These are phyloP conservation scores for Syrrhaptes paradoxus DNA, from an alignment of 2,113 vertebrate species.

Conservation along the genomic window DNA sequence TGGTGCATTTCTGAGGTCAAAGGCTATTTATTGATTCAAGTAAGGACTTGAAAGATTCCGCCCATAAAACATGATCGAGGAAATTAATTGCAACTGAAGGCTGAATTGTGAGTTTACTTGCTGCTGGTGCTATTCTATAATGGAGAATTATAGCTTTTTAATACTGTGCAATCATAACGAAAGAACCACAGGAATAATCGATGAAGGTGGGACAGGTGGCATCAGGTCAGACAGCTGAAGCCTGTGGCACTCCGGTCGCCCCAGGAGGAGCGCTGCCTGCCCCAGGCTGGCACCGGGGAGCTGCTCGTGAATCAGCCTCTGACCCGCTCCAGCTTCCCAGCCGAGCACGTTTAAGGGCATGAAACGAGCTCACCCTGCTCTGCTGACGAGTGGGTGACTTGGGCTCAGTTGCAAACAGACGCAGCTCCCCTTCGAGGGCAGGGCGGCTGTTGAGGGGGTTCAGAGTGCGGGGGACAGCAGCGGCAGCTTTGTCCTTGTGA, in stretches of 20 bases:
- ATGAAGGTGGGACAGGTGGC: not conserved
- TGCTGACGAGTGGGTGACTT: not conserved
- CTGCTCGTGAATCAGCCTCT: not conserved
- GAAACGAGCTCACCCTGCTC: not conserved
- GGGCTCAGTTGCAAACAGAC: rapidly evolving
- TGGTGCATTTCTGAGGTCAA: not conserved
- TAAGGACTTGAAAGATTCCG: not conserved
- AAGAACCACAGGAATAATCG: not conserved
- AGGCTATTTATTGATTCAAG: not conserved
- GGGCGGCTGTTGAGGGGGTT: not conserved
- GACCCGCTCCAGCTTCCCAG: not conserved
- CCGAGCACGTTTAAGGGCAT: not conserved
- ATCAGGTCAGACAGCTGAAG: not conserved
- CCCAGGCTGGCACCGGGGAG: rapidly evolving
- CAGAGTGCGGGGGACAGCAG: not conserved
- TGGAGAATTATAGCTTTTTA: not conserved
- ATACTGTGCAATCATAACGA: not conserved
- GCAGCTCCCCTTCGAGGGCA: not conserved
- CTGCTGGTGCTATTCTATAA: slow-evolving; percentile 19
- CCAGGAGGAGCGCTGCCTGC: not conserved
- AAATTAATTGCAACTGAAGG: not conserved
- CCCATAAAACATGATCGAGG: not conserved
- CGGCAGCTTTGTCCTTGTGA: not conserved
- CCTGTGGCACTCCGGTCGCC: not conserved
- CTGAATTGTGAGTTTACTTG: not conserved